Base-by-base conservation (phyloP, 2,888 invertebrate species). In the Allacma fusca region DNA sequence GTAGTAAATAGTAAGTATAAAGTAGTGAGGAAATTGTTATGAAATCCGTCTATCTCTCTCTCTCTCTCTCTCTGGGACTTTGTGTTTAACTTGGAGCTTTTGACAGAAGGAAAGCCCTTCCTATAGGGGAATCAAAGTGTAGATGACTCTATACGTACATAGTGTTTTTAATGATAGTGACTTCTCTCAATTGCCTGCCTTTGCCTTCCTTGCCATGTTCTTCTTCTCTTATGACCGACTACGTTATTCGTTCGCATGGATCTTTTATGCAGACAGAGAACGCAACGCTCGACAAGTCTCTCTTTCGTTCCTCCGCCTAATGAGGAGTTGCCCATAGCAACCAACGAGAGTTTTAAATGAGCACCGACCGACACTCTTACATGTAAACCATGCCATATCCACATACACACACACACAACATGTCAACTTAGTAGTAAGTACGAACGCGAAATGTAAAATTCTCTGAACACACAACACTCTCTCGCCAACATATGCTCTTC, bases 321-420 rank as follows among this genome's bases (percentile, higher is more conserved):
- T 83, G 83, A 83, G 81, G 83, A 82, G 83, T 83, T 83, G 83
- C 83, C 82, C 80, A 29, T 78, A 78, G 83, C 83, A 83, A 83
- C 83, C 59, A 26, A 24, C 57, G 23, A 34, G 16, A 50, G 50
- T 50, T 50, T 50, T 50, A 50, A 50, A 50, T 50, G 50, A 50
- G 50, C 16, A 16, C 50, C 50, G 50, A 50, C 50, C 50, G 50
- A 19, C 50, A 50, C 50, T 19, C n/a, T 1, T n/a, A 50, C 2
- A 62, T 81, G 78, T 80, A 81, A 81, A 79, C 81, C 80, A 79
- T 78, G 74, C 69, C 77, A 76, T n/a, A 50, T 69, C 4, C 7
- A 13, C 13, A 24, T 24, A 9, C 62, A 26, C 16, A 19, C 19
- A 50, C 50, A 50, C 16, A 50, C 19, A 16, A 5, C 16, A 16